Evolutionary conservation across 2,797 vertebrate species (phyloP), one percentile per base, ranked within the genome.

Genomic region (Liasis olivaceus): DNA sequence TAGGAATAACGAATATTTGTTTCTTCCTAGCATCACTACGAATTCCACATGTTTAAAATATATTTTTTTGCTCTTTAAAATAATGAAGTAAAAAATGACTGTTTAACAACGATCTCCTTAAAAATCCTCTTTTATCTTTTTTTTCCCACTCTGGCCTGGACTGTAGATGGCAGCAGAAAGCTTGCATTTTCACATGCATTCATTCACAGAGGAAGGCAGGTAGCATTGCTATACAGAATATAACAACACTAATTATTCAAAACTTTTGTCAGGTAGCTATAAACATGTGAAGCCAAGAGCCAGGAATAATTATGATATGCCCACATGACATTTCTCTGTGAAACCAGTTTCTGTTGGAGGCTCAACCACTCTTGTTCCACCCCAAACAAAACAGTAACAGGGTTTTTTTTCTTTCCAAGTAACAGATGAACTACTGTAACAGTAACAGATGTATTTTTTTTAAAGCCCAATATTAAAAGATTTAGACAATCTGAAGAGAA

Each of bases 91-190:
- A n/a, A 54, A 90, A 91, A 54, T 31, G 12, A 60, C 2, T 87
- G 8, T 81, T 89, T 69, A 69, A 54, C n/a, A 72, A 36, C 14
- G 31, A 8, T 54, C 22, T 59, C 11, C 1, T 89, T 42, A 28
- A 28, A 26, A 81, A 31, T 8, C 31, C 31, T 4, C 51, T 47
- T 5, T 36, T 15, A 59, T 77, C 22, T 1, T 59, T 0, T 0
- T 77, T 24, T 81, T 81, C 12, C 36, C 24, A 47, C 9, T 24
- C 36, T 42, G 36, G 17, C 36, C 15, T 85, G 47, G 95, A 95
- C 97, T 95, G 93, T 97, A 98, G 97, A 91, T 96, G 97, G 97
- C 96, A 96, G 72, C 95, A 95, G 93, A 96, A 88, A 96, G 87
- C 91, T 72, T 93, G 89, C 90, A 77, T 90, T 22, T 59, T 90